Evolutionary conservation across 2,888 invertebrate genomes (phyloP), one percentile per base, ranked within the genome.

Genomic region (Eristalis tenax): DNA sequence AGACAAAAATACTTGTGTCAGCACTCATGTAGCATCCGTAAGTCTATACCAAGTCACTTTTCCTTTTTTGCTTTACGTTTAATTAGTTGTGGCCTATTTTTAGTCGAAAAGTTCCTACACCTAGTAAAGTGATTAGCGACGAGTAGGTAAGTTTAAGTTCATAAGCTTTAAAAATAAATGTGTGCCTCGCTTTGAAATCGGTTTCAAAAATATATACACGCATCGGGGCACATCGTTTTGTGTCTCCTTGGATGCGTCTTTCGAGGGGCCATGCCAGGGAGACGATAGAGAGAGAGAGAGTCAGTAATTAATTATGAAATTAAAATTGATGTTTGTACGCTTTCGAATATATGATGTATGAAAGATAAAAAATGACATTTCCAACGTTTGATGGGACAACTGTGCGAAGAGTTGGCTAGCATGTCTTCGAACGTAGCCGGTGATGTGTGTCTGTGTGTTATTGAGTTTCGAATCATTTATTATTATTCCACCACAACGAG

Each of bases 61-160:
- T 5, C n/a, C 11, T 79, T 59, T 66, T 22, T 66, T 43, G 28
- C 43, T 35, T 79, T 50, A 65, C 40, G 28, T 71, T 38, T 79
- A 71, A 79, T 66, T 79, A 79, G 40, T 71, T 66, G 64, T 23
- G 40, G 28, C 10, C 71, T 79, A 79, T 79, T 79, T 79, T 71
- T 79, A 79, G 71, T 79, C 50, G 71, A 66, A 66, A 66, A 61
- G 40, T 66, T 66, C 65, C 61, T 74, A 56, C 32, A 32, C 65
- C 61, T 74, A 56, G 74, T 74, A 74, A 73, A 50, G 71, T 79
- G 66, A 79, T 79, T 59, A 71, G 65, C 59, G 59, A 50, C 22
- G 66, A 64, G 57, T 59, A 66, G 73, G 70, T 65, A 57, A 71
- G 77, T 57, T 79, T 71, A 68, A 68, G 35, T 65, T 65, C 64